Base-by-base conservation (phyloP, 2,888 invertebrate genomes). In the Venusia cambrica region DNA sequence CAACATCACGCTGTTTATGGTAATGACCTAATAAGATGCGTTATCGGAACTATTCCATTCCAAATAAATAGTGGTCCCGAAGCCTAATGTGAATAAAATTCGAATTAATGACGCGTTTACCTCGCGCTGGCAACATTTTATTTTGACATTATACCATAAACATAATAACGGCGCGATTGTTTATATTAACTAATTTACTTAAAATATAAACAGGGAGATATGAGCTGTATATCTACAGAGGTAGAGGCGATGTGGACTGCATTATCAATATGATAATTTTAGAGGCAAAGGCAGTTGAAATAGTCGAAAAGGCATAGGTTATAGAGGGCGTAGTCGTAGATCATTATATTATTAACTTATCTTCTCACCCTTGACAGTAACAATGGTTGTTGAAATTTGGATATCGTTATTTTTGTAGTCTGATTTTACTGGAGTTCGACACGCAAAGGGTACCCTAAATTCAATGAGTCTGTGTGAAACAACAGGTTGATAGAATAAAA, bases 311-410 rank as follows among this genome's bases (percentile, higher is more conserved):
- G 64, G 61, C 69, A 64, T 65, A 68, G 18, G 6, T 7, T 10
- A 31, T 32, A 31, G 20, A 34, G 68, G 67, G 68, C 69, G 65
- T 64, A 70, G 75, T 79, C 78, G 80, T 84, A 79, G 73, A 67
- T 84, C 81, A 87, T 87, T 85, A 87, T 75, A 84, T 78, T 81
- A 85, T 87, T 87, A 87, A 81, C 73, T 73, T 76, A 81, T 73
- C 84, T 83, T 80, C 84, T 85, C 85, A 87, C 83, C 85, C 85
- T 81, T 85, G 85, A 87, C 85, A 78, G 66, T 54, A 83, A 85
- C 85, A 85, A 85, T 80, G 75, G 68, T 55, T 71, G 76, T 81
- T 81, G 81, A 83, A 81, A 80, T 79, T 58, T 81, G 75, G 79
- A 81, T 81, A 79, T 83, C 74, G 77, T 84, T 79, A 81, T n/a